Base-by-base conservation (phyloP, 2,113 vertebrate species). In the Romanogobio albipinnatus region DNA sequence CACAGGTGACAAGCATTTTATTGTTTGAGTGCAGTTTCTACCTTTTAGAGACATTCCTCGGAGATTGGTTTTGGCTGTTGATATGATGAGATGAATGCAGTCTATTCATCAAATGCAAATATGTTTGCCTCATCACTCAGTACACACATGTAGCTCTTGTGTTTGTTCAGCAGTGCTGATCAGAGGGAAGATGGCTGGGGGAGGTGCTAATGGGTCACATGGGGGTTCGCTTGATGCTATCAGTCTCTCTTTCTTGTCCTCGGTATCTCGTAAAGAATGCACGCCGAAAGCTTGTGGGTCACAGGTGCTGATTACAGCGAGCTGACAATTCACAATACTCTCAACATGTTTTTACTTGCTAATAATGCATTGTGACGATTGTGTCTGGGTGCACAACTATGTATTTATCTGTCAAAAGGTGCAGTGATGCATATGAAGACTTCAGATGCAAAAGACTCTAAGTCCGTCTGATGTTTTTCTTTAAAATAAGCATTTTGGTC, bases 91-190 rank as follows among this genome's bases (percentile, higher is more conserved):
- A 76, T 90, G 82, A 90, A 89, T 87, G 73, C 76, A 64, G 80
- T 39, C 89, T 70, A 84, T 91, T 90, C 86, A 91, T 85, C 73
- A 80, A 80, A 89, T 91, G 86, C 86, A 91, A 88, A 91, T 87
- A 86, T 85, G 84, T 86, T 87, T 86, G 70, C 81, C 73, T 71
- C 83, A 83, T 83, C 68, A 70, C 80, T 87, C 86, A 43, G 33
- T 82, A 85, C 71, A 83, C 86, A 84, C 86, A 84, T 84, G 84
- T 86, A 86, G 84, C 86, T 86, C 85, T 81, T 84, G 53, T 85
- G 81, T 87, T 87, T 83, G 79, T 78, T 87, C 77, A 78, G 81
- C 84, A 59, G 77, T 61, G 66, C 83, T 88, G 85, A 87, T 90
- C 85, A 88, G 85, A 78, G 64, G 64, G 39, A 82, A 76, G 85